phyloP scores from a whole-genome alignment of 2,797 vertebrate genomes.

The Dicrostonyx torquatus region DNA sequence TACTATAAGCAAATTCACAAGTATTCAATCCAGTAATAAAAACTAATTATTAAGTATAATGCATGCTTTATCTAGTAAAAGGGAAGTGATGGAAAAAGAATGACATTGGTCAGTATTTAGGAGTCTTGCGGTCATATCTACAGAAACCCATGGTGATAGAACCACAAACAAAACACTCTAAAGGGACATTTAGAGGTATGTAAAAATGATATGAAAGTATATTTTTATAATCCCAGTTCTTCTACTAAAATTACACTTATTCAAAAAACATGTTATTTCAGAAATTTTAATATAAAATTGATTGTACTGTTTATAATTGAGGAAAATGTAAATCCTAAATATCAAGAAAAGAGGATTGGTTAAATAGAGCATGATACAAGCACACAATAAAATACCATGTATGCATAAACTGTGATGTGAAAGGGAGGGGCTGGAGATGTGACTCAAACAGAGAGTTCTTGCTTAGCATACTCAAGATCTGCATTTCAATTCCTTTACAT shows the following conservation, averaged over 20 bases:
- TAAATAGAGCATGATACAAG: constrained; percentile 9
- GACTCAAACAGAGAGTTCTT: background rate
- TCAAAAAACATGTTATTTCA: constrained; percentile 19
- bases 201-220: constrained; percentile 28
- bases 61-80: background rate
- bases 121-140: background rate
- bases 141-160: background rate
- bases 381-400: background rate
- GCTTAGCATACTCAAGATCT: background rate
- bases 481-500: background rate
- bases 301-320: background rate
- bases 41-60: constrained; percentile 22
- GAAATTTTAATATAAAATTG: background rate
- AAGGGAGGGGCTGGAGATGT: background rate
- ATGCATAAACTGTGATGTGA: background rate
- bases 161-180: background rate
- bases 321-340: constrained; percentile 41
- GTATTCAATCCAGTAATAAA: constrained; percentile 27
- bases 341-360: background rate
- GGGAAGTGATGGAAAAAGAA: constrained; percentile 12
- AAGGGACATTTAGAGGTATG: constrained; percentile 2
- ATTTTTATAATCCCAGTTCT: constrained; percentile 37
- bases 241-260: constrained; percentile 16
- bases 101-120: background rate
- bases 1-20: constrained; percentile 46